Conservation (phyloP, 2,797 vertebrate species). For the Falco columbarius region DNA sequence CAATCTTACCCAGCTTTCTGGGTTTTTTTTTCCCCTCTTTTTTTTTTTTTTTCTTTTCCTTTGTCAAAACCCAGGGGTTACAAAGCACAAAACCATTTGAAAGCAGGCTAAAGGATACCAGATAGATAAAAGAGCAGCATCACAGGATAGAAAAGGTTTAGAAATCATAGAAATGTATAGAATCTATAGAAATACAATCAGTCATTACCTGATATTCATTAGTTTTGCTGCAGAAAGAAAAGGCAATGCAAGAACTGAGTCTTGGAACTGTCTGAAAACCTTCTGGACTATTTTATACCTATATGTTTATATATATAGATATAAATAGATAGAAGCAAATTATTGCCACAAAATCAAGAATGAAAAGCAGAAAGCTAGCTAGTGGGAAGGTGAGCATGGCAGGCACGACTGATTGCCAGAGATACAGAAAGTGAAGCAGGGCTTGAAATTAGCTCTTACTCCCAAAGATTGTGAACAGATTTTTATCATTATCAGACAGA, state of each 20-base stretch:
- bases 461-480: accelerated
- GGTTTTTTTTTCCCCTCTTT: neutral
- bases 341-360: neutral
- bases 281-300: neutral
- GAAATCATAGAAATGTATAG: neutral
- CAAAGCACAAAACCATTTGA: neutral
- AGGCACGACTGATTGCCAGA: neutral
- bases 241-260: accelerated
- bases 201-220: neutral
- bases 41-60: neutral
- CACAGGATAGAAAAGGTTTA: neutral
- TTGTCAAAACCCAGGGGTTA: neutral
- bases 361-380: neutral
- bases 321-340: neutral
- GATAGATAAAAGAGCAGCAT: neutral
- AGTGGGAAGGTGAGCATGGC: accelerated
- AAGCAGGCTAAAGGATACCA: neutral
- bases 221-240: neutral
- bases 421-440: neutral
- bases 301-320: neutral
- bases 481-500: neutral
- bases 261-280: neutral
- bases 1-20: neutral
- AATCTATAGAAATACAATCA: neutral
- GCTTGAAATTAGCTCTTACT: constrained; percentile 39